Evolutionary conservation across 2,888 invertebrate species (phyloP).

Genomic region (Heterodera filipjevi): DNA sequence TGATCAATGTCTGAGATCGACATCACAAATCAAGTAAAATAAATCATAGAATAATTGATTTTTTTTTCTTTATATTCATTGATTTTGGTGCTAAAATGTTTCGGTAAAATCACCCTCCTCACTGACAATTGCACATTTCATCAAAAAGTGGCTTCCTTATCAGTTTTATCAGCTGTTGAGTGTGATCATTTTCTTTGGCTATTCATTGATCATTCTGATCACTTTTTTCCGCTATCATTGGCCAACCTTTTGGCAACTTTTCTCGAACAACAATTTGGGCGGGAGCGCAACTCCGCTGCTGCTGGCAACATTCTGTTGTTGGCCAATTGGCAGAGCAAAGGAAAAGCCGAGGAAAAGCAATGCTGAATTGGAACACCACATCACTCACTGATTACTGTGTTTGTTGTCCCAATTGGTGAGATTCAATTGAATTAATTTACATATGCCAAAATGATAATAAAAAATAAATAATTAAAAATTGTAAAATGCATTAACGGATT

Average conservation of each 20-base stretch:
- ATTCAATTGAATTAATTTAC: neutral
- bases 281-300: neutral
- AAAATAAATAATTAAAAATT: neutral
- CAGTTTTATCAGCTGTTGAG: neutral
- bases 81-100: too few relatives aligned
- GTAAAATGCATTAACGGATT: too few relatives aligned
- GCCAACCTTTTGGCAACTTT: slow-evolving; percentile 11
- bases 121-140: too few relatives aligned
- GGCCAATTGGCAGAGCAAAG: neutral
- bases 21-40: too few relatives aligned
- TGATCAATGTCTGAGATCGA: too few relatives aligned
- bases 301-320: neutral
- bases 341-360: neutral
- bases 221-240: neutral
- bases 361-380: neutral
- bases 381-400: neutral
- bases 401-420: neutral
- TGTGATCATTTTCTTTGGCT: neutral
- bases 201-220: neutral
- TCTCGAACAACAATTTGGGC: slow-evolving; percentile 14
- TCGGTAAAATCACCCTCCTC: too few relatives aligned
- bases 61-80: too few relatives aligned
- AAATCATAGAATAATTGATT: too few relatives aligned
- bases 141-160: too few relatives aligned
- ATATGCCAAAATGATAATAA: neutral